A percentile compares a stretch with the other conserved stretches of the same genome.
Conservation (phyloP, 2,113 vertebrate genomes). For the Dipodomys stephensi region DNA sequence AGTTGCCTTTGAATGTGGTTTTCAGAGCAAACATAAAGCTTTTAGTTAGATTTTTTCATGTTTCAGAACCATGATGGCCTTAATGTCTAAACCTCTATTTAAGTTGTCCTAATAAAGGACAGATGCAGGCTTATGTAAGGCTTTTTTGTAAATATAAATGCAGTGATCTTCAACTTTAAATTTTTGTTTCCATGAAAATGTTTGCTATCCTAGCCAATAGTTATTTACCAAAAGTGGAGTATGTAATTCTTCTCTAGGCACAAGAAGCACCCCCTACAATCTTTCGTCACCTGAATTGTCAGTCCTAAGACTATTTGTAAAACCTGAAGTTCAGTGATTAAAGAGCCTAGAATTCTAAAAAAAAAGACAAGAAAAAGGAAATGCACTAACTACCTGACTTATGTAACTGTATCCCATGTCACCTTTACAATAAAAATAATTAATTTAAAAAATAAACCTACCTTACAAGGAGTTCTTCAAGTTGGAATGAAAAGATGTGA, state of each 20-base stretch:
- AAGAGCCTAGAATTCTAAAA: constrained; percentile 68
- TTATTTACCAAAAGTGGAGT: constrained; percentile 68
- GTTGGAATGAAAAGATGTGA: neutral
- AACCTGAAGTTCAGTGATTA: constrained; percentile 72
- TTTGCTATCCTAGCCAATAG: constrained; percentile 39
- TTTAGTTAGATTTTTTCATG: constrained; percentile 76
- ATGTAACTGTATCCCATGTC: too few species aligned
- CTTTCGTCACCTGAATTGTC: constrained; percentile 56
- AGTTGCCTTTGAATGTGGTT: constrained; percentile 66
- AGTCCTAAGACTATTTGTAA: constrained; percentile 65
- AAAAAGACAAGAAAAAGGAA: too few species aligned
- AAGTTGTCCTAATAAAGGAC: constrained; percentile 60
- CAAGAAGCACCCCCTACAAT: constrained; percentile 18
- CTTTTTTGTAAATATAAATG: constrained; percentile 77
- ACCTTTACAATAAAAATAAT: too few species aligned
- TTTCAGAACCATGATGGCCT: constrained; percentile 77
- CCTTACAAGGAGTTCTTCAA: neutral
- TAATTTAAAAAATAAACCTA: neutral
- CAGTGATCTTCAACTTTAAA: constrained; percentile 72
- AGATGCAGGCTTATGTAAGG: constrained; percentile 79
- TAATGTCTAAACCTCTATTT: constrained; percentile 73
- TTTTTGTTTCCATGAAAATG: constrained; percentile 64
- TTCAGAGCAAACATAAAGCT: constrained; percentile 76
- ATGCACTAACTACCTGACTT: too few species aligned
- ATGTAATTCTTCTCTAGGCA: constrained; percentile 71